Percentiles rank a stretch among this genome's conserved stretches.
These are phyloP conservation scores for Ammospiza nelsoni DNA, from an alignment of 2,113 vertebrate species.

Conservation along the genomic window DNA sequence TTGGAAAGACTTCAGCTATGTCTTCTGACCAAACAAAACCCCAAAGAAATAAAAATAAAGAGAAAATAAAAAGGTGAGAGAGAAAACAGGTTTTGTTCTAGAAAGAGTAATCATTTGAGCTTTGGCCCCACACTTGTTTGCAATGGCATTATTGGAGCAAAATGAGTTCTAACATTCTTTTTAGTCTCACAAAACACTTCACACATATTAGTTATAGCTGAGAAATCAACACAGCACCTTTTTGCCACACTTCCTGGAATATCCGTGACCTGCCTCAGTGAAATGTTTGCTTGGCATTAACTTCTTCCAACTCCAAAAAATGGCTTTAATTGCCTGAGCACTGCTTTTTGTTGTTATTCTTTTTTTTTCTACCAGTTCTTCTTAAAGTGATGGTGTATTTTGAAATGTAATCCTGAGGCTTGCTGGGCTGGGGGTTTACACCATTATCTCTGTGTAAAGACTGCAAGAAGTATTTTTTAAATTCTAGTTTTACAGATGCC, in stretches of 20 bases:
- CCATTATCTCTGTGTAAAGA: not conserved
- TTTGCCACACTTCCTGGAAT: not conserved
- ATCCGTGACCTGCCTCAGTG: not conserved
- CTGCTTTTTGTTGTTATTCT: not conserved
- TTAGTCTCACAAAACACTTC: not conserved
- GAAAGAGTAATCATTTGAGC: not conserved
- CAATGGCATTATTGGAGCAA: not conserved
- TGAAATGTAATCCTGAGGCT: not conserved
- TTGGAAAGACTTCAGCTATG: not conserved
- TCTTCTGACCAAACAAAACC: not conserved
- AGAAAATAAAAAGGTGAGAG: fast-evolving
- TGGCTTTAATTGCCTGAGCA: not conserved
- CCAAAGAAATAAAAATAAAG: too few relatives aligned
- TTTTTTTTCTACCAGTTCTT: not conserved
- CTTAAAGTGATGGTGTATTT: not conserved
- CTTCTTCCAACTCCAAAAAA: not conserved
- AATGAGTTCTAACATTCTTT: not conserved
- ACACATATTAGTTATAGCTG: not conserved
- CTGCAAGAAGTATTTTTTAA: not conserved
- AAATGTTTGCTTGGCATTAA: not conserved
- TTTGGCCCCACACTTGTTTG: not conserved
- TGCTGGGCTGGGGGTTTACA: not conserved
- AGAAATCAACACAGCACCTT: not conserved
- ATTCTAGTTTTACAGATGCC: not conserved
- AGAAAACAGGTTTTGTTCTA: not conserved